A percentile compares a stretch with the other conserved stretches of the same genome.
Conservation (phyloP, 2,113 vertebrate species). For the Panurus biarmicus region DNA sequence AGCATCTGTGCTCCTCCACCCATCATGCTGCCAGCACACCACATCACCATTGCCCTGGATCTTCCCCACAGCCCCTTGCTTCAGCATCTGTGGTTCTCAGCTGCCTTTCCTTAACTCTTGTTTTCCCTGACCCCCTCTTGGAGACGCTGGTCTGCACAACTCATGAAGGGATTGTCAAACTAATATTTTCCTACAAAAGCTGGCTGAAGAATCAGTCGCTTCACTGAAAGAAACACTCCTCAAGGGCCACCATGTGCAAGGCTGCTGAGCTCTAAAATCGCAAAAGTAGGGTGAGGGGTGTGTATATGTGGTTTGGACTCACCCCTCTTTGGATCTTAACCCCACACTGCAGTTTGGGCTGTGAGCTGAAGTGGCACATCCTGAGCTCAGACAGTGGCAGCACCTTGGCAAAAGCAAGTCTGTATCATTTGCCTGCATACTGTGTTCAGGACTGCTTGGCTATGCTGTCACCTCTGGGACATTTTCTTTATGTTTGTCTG, state of each 20-base stretch:
- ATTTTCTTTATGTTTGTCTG: background rate
- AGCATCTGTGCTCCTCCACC: rapidly evolving
- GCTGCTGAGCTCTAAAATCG: background rate
- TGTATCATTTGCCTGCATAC: background rate
- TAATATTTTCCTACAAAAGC: background rate
- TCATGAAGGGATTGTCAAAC: background rate
- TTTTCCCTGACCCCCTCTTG: background rate
- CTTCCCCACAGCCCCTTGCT: background rate
- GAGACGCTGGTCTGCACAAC: background rate
- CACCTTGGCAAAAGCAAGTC: background rate
- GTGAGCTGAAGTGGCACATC: background rate
- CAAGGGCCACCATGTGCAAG: rapidly evolving
- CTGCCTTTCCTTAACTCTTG: background rate
- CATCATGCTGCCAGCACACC: background rate
- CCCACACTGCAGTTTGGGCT: no score
- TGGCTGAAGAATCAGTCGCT: background rate
- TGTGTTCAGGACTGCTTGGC: background rate
- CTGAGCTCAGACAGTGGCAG: background rate
- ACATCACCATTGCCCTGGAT: rapidly evolving
- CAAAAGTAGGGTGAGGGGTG: background rate
- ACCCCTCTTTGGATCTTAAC: background rate
- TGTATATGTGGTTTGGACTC: rapidly evolving
- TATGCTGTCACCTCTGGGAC: background rate
- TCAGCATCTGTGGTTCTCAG: background rate
- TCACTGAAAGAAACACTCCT: background rate